phyloP scores from a whole-genome alignment of 1,140 invertebrate genomes.

The Danaus melanippus region DNA sequence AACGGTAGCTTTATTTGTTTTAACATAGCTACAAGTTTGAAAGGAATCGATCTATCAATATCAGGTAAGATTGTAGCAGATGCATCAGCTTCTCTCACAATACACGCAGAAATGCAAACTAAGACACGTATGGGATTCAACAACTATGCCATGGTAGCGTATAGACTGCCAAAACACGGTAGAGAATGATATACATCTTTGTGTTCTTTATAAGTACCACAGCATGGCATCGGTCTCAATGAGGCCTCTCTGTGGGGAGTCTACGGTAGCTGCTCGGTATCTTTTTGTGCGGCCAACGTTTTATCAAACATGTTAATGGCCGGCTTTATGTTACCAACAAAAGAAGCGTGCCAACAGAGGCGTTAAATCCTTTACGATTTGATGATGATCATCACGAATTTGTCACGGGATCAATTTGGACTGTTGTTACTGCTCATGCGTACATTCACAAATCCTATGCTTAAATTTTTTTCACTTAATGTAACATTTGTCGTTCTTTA shows the following conservation, averaged over 20 bases:
- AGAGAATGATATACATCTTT: slow-evolving; percentile 33
- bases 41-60: slow-evolving; percentile 4
- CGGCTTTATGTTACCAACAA: slow-evolving; percentile 65
- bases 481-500: slow-evolving; percentile 15
- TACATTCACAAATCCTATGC: slow-evolving; percentile 21
- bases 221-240: slow-evolving; percentile 56
- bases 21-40: neutral
- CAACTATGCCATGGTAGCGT: slow-evolving; percentile 9
- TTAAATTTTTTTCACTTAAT: neutral
- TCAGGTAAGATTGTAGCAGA: slow-evolving; percentile 11
- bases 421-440: slow-evolving; percentile 43
- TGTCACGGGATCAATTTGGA: slow-evolving; percentile 50
- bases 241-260: slow-evolving; percentile 54
- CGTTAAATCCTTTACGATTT: slow-evolving; percentile 72
- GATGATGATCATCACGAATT: slow-evolving; percentile 62
- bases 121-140: slow-evolving; percentile 18
- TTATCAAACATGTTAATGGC: slow-evolving; percentile 70
- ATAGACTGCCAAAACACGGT: slow-evolving; percentile 19
- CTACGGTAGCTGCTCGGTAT: slow-evolving; percentile 57
- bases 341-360: slow-evolving; percentile 69
- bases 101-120: slow-evolving; percentile 14
- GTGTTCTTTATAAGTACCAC: slow-evolving; percentile 49
- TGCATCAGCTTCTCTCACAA: slow-evolving; percentile 14
- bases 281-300: slow-evolving; percentile 65
- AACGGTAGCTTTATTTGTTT: slow-evolving; percentile 1